Base-by-base conservation (phyloP, 2,797 vertebrate species). In the Gymnothorax reevesii region DNA sequence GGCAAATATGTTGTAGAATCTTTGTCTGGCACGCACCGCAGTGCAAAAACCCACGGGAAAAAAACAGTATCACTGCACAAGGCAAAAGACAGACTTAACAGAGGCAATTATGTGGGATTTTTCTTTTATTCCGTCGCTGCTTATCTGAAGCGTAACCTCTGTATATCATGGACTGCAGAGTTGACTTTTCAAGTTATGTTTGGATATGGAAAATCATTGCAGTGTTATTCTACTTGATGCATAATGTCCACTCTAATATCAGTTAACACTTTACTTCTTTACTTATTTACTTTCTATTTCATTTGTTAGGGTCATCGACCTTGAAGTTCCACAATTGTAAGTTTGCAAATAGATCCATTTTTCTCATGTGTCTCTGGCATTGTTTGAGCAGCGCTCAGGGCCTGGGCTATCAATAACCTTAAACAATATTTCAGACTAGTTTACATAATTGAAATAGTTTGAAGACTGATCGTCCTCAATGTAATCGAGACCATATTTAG, bases 131-230 rank as follows among this genome's bases (percentile, higher is more conserved):
- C 27, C 52, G 77, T 69, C 55, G 64, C 79, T 82, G 60, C 66
- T 54, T 10, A 69, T 25, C 25, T 62, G 79, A 83, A 83, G 85
- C 85, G 49, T 85, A 87, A 82, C 62, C 12, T 27, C 22, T 42
- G 25, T 6, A 42, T 83, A 62, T 60, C 69, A 22, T 86, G 84
- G 49, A 80, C 17, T 85, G 57, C 3, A 42, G 59, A 79, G 71
- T 33, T 59, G 60, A 55, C 87, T 64, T 85, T 62, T 80, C 54
- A 80, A 80, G 49, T 80, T 49, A 80, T 80, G 77, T 80, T 80
- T 80, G 54, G 77, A 80, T 80, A 80, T 80, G 77, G 33, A 52
- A 80, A 80, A 80, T 80, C 77, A 80, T 80, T 80, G 55, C 77
- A 54, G 49, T 55, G 77, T 55, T 80, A 80, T 80, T 80, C 17